Base-by-base conservation (phyloP, 2,888 invertebrate genomes). In the Cactoblastis cactorum region DNA sequence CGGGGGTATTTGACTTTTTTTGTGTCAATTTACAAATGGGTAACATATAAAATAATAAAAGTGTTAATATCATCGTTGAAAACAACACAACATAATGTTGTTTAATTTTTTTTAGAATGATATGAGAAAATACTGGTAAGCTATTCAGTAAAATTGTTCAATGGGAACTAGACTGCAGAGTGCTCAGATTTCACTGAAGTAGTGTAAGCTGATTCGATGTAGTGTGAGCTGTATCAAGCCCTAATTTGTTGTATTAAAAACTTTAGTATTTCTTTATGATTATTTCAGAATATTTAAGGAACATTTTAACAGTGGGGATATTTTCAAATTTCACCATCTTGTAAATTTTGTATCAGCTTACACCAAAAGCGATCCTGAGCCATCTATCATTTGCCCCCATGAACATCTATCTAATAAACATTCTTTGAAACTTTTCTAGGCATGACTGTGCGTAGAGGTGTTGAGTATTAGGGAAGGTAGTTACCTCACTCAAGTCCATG, bases 401-500 rank as follows among this genome's bases (percentile, higher is more conserved):
- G 5, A 9, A 28, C 6, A 22, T 4, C 3, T 28, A 6, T 28
- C 5, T 28, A 28, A 6, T 28, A 9, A 9, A 28, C 5, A 28
- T 28, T 28, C 8, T 28, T 28, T 6, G 28, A 1, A 3, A 22
- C 28, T 1, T 28, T 24, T 39, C 41, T 50, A 39, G 49, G 33
- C 32, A 37, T n/a, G 49, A 18, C 38, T 45, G 38, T 54, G 47
- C 9, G 6, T 22, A 12, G 38, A 46, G 39, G 51, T 41, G 28
- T 51, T 24, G 52, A 45, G 34, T 50, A 49, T 51, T 51, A 52
- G 19, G 34, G 11, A n/a, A 19, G 53, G 59, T 67, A 85, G 59
- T 81, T 91, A 92, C 94, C 92, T 92, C 93, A 87, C 94, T 95
- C 91, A 94, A 90, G 65, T 95, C 94, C 94, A 95, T 95, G 76